These are phyloP conservation scores for Synaphobranchus kaupii DNA, from an alignment of 2,797 vertebrate genomes.

Conservation along the genomic window DNA sequence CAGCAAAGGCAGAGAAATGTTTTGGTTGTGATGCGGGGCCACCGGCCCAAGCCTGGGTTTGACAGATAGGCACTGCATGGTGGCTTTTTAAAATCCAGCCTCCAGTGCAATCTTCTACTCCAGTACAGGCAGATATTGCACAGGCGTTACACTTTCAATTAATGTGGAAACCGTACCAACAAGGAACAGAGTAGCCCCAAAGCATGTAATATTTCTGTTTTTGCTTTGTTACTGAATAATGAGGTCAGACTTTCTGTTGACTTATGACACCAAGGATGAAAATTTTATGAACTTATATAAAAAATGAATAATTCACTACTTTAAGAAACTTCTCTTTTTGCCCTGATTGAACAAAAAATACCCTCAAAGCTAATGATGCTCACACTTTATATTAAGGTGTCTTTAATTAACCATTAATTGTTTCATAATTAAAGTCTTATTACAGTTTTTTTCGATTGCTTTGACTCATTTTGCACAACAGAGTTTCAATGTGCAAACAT, in stretches of 20 bases:
- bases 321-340: background rate
- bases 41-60: conserved; percentile 70
- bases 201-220: background rate
- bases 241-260: background rate
- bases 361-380: background rate
- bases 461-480: too few relatives aligned
- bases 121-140: background rate
- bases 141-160: conserved; percentile 59
- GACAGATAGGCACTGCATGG: conserved; percentile 73
- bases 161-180: conserved; percentile 69
- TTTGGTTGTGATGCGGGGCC: conserved; percentile 58
- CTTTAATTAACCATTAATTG: conserved; percentile 17
- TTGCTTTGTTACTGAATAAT: background rate
- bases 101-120: conserved; percentile 62
- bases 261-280: background rate
- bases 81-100: conserved; percentile 74
- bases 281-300: background rate
- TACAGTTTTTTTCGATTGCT: too few relatives aligned
- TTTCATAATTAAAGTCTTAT: conserved; percentile 14
- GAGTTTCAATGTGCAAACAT: too few relatives aligned
- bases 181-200: background rate
- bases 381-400: background rate
- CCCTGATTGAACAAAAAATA: background rate
- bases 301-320: background rate
- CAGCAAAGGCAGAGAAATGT: background rate